Evolutionary conservation across 2,113 vertebrate species (phyloP).

Genomic region (Hippocampus abdominalis): DNA sequence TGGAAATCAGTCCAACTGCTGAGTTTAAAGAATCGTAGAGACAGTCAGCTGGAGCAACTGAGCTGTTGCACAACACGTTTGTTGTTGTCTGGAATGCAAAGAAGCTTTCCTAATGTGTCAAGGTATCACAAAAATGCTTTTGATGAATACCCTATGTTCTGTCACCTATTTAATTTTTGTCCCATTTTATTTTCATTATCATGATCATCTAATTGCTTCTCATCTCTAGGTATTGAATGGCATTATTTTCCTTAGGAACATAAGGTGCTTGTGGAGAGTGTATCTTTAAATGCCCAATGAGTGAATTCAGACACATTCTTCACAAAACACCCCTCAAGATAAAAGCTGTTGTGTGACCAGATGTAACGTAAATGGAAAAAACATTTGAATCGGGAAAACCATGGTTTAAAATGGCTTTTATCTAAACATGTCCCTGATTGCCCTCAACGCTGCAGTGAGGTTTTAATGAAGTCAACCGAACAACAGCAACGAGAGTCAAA

Average conservation of each 20-base stretch:
- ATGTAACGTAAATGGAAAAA: neutral
- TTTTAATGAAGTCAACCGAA: constrained; percentile 21
- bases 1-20: neutral
- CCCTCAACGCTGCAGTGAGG: constrained; percentile 3
- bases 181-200: neutral
- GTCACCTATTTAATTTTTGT: neutral
- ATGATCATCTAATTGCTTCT: neutral
- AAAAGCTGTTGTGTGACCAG: neutral
- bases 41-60: neutral
- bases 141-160: neutral
- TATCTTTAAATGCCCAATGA: neutral
- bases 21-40: neutral
- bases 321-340: neutral
- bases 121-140: neutral
- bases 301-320: neutral
- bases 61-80: neutral
- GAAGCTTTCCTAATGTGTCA: neutral
- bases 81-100: neutral
- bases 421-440: constrained; percentile 11
- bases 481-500: constrained; percentile 15
- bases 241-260: neutral
- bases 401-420: neutral
- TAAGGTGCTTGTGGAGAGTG: neutral
- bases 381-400: constrained; percentile 1
- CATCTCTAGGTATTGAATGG: neutral